A percentile compares a stretch with the other conserved stretches of the same genome.
Evolutionary conservation across 2,797 vertebrate species (phyloP).

Genomic region (Enoplosus armatus): DNA sequence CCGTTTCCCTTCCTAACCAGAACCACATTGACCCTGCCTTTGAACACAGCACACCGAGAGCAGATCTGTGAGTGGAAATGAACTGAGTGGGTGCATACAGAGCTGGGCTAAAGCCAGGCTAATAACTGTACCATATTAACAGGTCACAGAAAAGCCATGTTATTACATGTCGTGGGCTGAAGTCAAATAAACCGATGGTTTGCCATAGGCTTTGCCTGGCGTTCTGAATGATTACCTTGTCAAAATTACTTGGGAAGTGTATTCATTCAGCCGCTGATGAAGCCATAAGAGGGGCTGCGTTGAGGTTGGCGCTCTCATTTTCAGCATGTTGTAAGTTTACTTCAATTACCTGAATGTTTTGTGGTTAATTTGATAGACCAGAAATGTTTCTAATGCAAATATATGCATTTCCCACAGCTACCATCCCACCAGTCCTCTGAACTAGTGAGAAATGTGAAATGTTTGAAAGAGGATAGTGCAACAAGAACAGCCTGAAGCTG

Average conservation of each 20-base stretch:
- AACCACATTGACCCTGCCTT: conserved; percentile 77
- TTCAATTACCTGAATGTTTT: conserved; percentile 48
- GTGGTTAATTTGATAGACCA: conserved; percentile 29
- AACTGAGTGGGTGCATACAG: conserved; percentile 39
- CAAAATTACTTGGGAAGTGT: conserved; percentile 62
- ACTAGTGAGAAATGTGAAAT: not conserved
- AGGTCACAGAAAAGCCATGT: conserved; percentile 73
- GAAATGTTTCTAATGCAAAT: conserved; percentile 50
- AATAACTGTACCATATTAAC: conserved; percentile 77
- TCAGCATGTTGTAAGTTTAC: conserved; percentile 36
- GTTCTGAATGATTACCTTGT: conserved; percentile 70
- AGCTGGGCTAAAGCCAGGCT: conserved; percentile 66
- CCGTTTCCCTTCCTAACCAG: conserved; percentile 73
- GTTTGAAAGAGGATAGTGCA: conserved; percentile 9
- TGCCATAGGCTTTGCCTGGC: conserved; percentile 52
- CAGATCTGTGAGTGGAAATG: conserved; percentile 57
- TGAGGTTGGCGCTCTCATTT: conserved; percentile 39
- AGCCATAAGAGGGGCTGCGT: conserved; percentile 27
- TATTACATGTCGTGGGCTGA: conserved; percentile 74
- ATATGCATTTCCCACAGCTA: conserved; percentile 27
- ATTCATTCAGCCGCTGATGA: conserved; percentile 66
- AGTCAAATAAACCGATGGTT: conserved; percentile 79
- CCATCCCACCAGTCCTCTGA: not conserved
- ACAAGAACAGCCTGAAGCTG: conserved; percentile 2
- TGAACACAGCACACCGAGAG: conserved; percentile 58